phyloP scores from a whole-genome alignment of 2,797 vertebrate genomes.

The Squalus acanthias region DNA sequence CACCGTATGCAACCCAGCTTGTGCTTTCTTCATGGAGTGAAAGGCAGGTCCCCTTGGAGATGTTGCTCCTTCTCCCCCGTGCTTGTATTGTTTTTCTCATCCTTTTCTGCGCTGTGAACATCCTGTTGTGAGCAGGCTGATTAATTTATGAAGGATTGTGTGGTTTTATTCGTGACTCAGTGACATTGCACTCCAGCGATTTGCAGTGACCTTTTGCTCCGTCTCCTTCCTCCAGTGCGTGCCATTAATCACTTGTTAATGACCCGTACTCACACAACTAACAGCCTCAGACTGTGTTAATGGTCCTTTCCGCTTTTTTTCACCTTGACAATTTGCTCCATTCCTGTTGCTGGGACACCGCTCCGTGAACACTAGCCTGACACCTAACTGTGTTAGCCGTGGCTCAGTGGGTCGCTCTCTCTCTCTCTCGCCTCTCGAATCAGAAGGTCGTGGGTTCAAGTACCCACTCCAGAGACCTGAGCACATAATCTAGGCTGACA shows the following conservation, averaged over 20 bases:
- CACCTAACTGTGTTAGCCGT: not conserved
- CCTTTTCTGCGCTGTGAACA: not conserved
- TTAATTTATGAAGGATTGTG: slow-evolving; percentile 6
- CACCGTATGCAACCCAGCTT: not conserved
- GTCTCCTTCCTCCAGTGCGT: not conserved
- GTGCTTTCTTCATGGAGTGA: not conserved
- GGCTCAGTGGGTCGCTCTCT: not conserved
- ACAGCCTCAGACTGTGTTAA: not conserved
- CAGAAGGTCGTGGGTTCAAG: not conserved
- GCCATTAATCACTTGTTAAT: slow-evolving; percentile 33
- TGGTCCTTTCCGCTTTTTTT: not conserved
- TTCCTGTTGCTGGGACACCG: too few species aligned
- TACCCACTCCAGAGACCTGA: not conserved
- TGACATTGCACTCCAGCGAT: not conserved
- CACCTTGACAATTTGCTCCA: not conserved
- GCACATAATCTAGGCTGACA: not conserved
- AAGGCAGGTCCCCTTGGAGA: too few species aligned
- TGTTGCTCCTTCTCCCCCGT: not conserved
- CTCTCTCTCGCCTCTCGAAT: not conserved
- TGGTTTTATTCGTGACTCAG: not conserved
- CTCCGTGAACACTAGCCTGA: too few species aligned
- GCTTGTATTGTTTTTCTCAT: not conserved
- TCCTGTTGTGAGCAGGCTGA: not conserved
- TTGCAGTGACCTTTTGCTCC: not conserved
- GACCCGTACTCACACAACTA: not conserved